Evolutionary conservation across 2,113 vertebrate species (phyloP), one percentile per base, ranked within the genome.

Genomic region (Nothocercus nigrocapillus): DNA sequence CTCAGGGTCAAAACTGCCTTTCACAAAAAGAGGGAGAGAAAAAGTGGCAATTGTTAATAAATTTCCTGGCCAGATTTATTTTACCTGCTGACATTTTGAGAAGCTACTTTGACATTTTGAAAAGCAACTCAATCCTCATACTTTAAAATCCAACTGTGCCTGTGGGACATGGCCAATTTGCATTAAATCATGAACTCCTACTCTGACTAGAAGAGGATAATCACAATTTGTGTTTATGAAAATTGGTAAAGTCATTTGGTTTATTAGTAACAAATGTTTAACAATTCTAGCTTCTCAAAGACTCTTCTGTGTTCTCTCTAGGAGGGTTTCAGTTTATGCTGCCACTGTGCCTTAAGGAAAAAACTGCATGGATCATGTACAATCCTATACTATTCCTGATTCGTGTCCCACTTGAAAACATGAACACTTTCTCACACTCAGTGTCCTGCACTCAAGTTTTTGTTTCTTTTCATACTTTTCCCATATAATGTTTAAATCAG

Each of bases 191-290:
- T 49, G 49, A n/a, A 86, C 38, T 30, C 70, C 73, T 49, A 11
- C 18, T 75, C 79, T 93, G 59, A 36, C 67, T 87, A 30, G 27
- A 61, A 70, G 79, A 91, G 42, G 53, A 80, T 83, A 91, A 80
- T 90, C 27, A 7, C 70, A 82, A 82, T 93, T 88, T 91, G 66
- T 87, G 40, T 82, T 95, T 63, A 54, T 85, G 92, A 96, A 93
- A 70, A 90, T 25, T n/a, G 81, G 21, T 79, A 82, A 85, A 90
- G 87, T 83, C 93, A 82, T 74, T 64, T 77, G 84, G 30, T 53
- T 97, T 95, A 96, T 97, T 93, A 94, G 81, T 85, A 98, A 82
- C 91, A 97, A 97, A 96, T 96, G 80, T 96, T 88, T 90, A 91
- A 73, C n/a, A 83, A 82, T 79, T 73, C 47, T 11, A 80, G 64